Percentiles rank a stretch among this genome's conserved stretches.
phyloP scores from a whole-genome alignment of 2,888 invertebrate species.

The Eilema griseolum region DNA sequence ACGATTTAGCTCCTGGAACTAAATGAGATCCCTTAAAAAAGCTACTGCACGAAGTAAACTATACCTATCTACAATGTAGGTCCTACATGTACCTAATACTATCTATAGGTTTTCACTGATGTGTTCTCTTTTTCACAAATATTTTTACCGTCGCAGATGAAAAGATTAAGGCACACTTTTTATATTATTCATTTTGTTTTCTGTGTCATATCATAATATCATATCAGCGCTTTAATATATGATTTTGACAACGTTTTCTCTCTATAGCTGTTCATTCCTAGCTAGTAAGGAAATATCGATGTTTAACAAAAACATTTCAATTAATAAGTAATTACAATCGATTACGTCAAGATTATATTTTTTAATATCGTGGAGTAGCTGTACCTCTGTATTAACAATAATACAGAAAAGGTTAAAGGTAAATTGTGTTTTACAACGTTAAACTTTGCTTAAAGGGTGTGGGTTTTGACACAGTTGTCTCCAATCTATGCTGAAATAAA shows the following conservation, averaged over 20 bases:
- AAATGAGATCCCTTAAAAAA: constrained; percentile 59
- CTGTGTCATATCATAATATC: too few relatives aligned
- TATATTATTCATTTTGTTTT: too few relatives aligned
- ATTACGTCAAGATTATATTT: too few relatives aligned
- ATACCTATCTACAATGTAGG: too few relatives aligned
- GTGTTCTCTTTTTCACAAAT: not conserved
- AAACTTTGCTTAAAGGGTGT: not conserved
- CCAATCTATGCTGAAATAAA: not conserved
- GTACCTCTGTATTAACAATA: not conserved
- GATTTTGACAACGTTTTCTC: not conserved
- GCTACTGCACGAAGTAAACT: constrained; percentile 50
- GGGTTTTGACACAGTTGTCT: not conserved
- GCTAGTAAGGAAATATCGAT: not conserved
- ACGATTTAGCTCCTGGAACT: constrained; percentile 58
- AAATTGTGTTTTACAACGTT: not conserved
- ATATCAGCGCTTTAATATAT: too few relatives aligned
- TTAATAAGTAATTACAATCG: too few relatives aligned
- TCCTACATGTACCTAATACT: not conserved
- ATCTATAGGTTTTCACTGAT: too few relatives aligned
- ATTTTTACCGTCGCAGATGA: too few relatives aligned
- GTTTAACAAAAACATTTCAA: too few relatives aligned
- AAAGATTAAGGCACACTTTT: too few relatives aligned
- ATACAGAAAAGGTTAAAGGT: not conserved
- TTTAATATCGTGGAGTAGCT: too few relatives aligned
- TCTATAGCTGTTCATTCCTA: too few relatives aligned